Evolutionary conservation across 1,140 invertebrate species (phyloP), one percentile per base, ranked within the genome.

Genomic region (Aphaenogaster floridana): DNA sequence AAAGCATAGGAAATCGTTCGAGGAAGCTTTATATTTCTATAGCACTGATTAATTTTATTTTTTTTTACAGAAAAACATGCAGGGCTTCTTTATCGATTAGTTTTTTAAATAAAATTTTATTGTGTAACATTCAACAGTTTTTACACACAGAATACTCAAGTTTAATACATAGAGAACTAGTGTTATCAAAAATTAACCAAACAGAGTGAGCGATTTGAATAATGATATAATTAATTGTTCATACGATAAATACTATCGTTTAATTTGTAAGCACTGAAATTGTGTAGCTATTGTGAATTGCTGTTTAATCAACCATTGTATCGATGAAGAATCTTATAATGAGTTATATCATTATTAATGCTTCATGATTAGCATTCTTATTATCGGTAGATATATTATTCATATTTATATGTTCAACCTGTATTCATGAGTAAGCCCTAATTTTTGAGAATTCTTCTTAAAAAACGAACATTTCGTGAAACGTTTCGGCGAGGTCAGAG

Each of bases 151-250:
- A 48, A 11, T 21, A 48, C 4, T 61, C 2, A 61, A 84, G 59
- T 83, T 57, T 71, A 81, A 61, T 17, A 8, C 50, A 42, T n/a
- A 48, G 42, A 59, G 50, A 72, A 42, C 17, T 17, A 5, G 15
- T 69, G n/a, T 45, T 69, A 39, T 83, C 34, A 83, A 71, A 59
- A 72, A 83, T 83, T 83, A 84, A 84, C 17, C 7, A 7, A 11
- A 8, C 13, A 1, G 9, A 52, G 13, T 39, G 28, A 48, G 11
- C 61, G 9, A 81, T 42, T 59, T 54, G 34, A 36, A 17, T 39
- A 74, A 48, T 74, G 68, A 63, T 39, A 42, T 74, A 42, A 83
- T 83, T 83, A 74, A 72, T 84, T 50, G 42, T 74, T 74, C 39
- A 48, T n/a, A 61, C n/a, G 34, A 61, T 61, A 63, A 61, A 74